Conservation (phyloP, 2,888 invertebrate species). For the Callyntrura guangdongensis region DNA sequence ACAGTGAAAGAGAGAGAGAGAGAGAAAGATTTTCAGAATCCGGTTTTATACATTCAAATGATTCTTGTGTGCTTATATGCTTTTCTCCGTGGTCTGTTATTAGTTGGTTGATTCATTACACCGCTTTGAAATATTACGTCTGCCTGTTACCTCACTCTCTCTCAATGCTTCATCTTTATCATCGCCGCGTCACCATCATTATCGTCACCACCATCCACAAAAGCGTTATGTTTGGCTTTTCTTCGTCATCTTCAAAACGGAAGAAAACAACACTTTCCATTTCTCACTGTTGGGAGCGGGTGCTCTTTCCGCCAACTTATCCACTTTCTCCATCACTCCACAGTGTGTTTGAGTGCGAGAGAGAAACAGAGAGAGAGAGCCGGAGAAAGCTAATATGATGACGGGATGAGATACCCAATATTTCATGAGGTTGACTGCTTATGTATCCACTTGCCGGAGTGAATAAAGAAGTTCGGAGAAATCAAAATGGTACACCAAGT, state of each 20-base stretch:
- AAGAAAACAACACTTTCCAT: neutral
- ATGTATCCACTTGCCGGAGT: neutral
- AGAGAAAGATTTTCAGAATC: neutral
- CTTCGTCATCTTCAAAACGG: neutral
- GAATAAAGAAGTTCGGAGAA: neutral
- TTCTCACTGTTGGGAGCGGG: neutral
- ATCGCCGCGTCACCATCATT: neutral
- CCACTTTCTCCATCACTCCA: neutral
- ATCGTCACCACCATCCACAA: neutral
- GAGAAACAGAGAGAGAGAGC: neutral
- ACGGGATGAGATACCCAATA: conserved; percentile 4
- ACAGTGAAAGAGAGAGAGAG: neutral
- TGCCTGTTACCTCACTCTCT: conserved; percentile 40
- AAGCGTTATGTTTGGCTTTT: neutral
- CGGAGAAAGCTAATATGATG: neutral
- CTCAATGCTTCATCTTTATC: conserved; percentile 6
- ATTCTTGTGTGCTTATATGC: neutral
- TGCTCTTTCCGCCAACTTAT: neutral
- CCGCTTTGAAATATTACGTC: conserved; percentile 48
- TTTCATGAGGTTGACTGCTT: neutral
- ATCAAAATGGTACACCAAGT: neutral
- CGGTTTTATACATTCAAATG: neutral
- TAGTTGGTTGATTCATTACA: conserved; percentile 55
- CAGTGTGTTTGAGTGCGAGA: neutral
- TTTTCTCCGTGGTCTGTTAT: neutral